These are phyloP conservation scores for Argyrosomus japonicus DNA, from an alignment of 2,113 vertebrate genomes.

Conservation along the genomic window DNA sequence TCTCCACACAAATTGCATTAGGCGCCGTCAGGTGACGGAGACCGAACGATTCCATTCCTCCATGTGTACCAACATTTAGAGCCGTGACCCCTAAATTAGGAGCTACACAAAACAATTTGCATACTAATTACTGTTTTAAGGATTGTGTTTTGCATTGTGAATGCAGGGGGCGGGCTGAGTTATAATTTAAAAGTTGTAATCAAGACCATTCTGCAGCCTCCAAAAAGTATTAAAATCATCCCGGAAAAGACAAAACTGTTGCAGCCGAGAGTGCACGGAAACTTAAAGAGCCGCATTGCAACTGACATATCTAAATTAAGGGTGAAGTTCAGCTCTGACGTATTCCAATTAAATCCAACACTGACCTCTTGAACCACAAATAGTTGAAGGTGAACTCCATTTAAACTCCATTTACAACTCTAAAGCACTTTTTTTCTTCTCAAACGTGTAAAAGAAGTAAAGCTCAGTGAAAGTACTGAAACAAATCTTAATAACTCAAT, in stretches of 20 bases:
- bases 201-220: conserved; percentile 14
- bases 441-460: not conserved
- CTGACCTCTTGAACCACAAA: conserved; percentile 17
- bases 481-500: not conserved
- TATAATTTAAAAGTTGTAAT: conserved; percentile 20
- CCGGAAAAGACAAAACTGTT: conserved; percentile 5
- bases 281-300: conserved; percentile 1
- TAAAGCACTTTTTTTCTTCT: conserved; percentile 4
- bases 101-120: conserved; percentile 72
- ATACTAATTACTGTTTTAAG: conserved; percentile 72
- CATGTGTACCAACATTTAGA: conserved; percentile 31
- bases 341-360: conserved; percentile 37
- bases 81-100: conserved; percentile 55
- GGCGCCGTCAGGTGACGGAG: conserved; percentile 16
- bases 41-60: conserved; percentile 37
- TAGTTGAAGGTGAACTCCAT: conserved; percentile 26
- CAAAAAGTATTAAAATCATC: conserved; percentile 22
- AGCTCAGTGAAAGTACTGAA: not conserved
- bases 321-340: conserved; percentile 24
- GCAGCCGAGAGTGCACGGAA: not conserved
- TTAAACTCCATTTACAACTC: conserved; percentile 36
- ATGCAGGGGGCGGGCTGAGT: conserved; percentile 17
- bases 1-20: conserved; percentile 48
- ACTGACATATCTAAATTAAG: conserved; percentile 32
- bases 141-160: conserved; percentile 47